Conservation (phyloP, 2,797 vertebrate species). For the Malurus splendens region DNA sequence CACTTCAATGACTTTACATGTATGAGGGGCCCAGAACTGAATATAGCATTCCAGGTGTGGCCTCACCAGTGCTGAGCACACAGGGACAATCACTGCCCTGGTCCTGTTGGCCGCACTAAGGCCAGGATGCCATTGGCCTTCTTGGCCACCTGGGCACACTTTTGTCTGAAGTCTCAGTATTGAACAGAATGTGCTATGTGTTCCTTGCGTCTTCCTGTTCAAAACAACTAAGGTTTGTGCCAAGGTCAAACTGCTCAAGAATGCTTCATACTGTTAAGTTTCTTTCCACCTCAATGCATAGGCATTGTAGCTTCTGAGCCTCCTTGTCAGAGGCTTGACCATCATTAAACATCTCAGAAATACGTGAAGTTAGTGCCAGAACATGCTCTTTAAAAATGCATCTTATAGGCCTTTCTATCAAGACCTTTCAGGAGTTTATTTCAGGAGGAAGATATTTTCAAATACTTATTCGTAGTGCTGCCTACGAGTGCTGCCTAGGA, state of each 20-base stretch:
- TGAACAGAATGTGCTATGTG: neutral
- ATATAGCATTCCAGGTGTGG: neutral
- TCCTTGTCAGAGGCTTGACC: neutral
- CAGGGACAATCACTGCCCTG: neutral
- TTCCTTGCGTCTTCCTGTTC: neutral
- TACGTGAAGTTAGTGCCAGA: neutral
- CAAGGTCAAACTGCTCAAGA: neutral
- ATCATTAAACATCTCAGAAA: neutral
- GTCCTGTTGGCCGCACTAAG: neutral
- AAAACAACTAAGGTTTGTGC: neutral
- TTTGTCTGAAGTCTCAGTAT: neutral
- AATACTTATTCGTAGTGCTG: constrained; percentile 14
- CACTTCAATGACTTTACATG: neutral
- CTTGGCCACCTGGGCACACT: neutral
- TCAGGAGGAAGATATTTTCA: neutral
- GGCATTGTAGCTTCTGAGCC: neutral
- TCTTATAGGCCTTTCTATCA: neutral
- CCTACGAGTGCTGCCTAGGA: constrained; percentile 32
- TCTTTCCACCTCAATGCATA: neutral
- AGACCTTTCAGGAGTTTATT: neutral
- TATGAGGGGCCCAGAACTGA: neutral
- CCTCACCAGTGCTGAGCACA: accelerated
- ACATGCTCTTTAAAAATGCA: neutral
- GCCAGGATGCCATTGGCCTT: neutral
- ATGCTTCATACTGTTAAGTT: neutral